phyloP scores from a whole-genome alignment of 2,797 vertebrate genomes.

The Garrulus glandarius region DNA sequence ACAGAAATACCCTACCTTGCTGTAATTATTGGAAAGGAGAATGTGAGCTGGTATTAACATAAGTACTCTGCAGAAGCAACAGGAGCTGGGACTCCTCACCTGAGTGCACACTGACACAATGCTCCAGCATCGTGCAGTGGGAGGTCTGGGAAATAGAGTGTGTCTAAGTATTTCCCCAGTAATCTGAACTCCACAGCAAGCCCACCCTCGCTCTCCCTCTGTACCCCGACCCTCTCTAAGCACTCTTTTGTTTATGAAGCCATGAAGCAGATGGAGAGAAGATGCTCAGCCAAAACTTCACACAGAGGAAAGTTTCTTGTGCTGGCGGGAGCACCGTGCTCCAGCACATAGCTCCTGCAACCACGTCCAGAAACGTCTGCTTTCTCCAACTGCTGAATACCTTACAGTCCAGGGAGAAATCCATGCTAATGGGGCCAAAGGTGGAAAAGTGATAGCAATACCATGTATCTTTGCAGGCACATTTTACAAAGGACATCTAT shows the following conservation, averaged over 20 bases:
- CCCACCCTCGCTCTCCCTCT: not conserved
- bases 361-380: not conserved
- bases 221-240: not conserved
- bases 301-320: not conserved
- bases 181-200: not conserved
- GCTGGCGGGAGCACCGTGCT: rapidly evolving
- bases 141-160: not conserved
- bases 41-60: not conserved
- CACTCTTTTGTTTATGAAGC: not conserved
- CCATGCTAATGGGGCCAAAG: slow-evolving; percentile 1
- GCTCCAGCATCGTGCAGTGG: not conserved
- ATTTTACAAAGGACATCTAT: not conserved
- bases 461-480: not conserved
- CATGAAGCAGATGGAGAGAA: not conserved
- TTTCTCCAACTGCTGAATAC: not conserved
- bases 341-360: not conserved
- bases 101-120: not conserved
- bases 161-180: not conserved
- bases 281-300: not conserved
- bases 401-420: not conserved
- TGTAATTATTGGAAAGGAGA: not conserved
- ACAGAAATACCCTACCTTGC: not conserved
- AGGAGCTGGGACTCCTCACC: not conserved
- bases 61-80: not conserved
- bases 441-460: not conserved